phyloP scores from a whole-genome alignment of 1,140 invertebrate genomes.

The Choristoneura fumiferana region DNA sequence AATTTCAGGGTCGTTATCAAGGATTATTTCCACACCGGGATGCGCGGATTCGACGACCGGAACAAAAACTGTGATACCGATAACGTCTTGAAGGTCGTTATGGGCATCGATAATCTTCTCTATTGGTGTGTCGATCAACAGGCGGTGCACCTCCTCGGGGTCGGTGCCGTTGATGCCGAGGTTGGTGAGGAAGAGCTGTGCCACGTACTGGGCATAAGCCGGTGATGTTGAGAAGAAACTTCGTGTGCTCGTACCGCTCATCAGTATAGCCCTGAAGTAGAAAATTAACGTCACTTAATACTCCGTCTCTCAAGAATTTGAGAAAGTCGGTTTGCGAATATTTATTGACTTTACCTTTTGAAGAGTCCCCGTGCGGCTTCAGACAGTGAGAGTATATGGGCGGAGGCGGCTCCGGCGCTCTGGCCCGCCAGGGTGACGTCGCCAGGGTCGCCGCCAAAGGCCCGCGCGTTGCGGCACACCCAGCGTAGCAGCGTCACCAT shows the following conservation, averaged over 20 bases:
- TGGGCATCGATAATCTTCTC: conserved; percentile 50
- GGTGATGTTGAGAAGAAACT: conserved; percentile 50
- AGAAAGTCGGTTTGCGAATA: background rate
- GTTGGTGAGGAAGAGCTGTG: conserved; percentile 33
- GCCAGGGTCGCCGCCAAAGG: conserved; percentile 83
- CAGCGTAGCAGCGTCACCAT: conserved; percentile 81
- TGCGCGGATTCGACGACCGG: conserved; percentile 52
- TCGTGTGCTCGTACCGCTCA: conserved; percentile 53
- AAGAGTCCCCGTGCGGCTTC: conserved; percentile 58
- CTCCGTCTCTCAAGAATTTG: background rate
- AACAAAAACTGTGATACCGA: conserved; percentile 46
- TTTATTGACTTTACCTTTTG: conserved; percentile 37
- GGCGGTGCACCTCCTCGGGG: conserved; percentile 42
- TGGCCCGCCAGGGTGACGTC: conserved; percentile 81
- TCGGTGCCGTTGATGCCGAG: conserved; percentile 48
- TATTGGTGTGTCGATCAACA: conserved; percentile 43
- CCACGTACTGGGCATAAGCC: conserved; percentile 38
- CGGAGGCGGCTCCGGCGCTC: conserved; percentile 78
- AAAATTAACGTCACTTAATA: background rate
- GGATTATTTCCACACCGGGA: conserved; percentile 44
- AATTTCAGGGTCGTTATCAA: conserved; percentile 56
- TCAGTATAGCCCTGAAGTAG: conserved; percentile 53
- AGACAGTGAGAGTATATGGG: conserved; percentile 71
- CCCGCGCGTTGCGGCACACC: conserved; percentile 81
- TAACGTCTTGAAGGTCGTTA: conserved; percentile 36